Evolutionary conservation across 2,888 invertebrate species (phyloP), one percentile per base, ranked within the genome.

Genomic region (Campopleginae sp.): DNA sequence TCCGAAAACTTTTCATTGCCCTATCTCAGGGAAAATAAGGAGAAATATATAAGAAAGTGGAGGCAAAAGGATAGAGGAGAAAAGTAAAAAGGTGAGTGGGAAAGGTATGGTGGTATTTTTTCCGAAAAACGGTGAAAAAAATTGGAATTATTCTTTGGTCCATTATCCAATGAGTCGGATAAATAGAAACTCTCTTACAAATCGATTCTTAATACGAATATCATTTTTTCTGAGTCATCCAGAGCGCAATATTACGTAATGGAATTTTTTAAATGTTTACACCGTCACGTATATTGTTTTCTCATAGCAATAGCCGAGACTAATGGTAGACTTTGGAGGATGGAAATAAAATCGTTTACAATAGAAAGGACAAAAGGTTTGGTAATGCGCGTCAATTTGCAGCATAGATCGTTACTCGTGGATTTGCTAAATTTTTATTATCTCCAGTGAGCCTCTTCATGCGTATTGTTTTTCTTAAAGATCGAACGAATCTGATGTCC

Each of bases 401-500:
- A 42, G 10, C 14, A 7, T 1, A 14, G 6, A 23, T 68, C 10
- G n/a, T 27, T 23, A 6, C 48, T 46, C 31, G 46, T 44, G 33
- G 1, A 31, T 51, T 51, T 51, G 1, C 23, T 19, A 71, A 71
- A 23, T 72, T 58, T 58, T 19, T 17, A 44, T 19, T 27, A 6
- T 31, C 8, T 48, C 19, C 61, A 17, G 23, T 42, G 46, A 19
- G 44, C 72, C 63, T 46, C 63, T 10, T 19, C n/a, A 74, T 74
- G 58, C 65, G 63, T 74, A 79, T 80, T 76, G 54, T 63, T 63
- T 48, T 71, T 54, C 65, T 38, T n/a, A 58, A 54, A 70, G 79
- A 84, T 71, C 38, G 80, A 76, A 84, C 51, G 51, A 76, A 42
- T n/a, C 33, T 23, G 63, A 80, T 76, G 80, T 84, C 84, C 84